phyloP scores from a whole-genome alignment of 2,113 vertebrate species.

The Macroglossus sobrinus region DNA sequence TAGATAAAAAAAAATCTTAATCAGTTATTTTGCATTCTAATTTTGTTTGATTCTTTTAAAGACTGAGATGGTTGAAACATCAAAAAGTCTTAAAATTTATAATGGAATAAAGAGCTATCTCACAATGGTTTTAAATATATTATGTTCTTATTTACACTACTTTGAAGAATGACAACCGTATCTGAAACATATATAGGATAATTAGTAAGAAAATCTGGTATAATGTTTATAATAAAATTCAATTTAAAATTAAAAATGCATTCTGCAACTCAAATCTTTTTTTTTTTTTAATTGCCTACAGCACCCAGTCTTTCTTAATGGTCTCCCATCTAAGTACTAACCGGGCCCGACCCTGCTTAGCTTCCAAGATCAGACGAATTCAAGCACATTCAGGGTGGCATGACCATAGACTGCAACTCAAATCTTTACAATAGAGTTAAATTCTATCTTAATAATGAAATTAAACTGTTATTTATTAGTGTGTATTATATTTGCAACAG shows the following conservation, averaged over 20 bases:
- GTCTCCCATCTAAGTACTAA: too few relatives aligned
- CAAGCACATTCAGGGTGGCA: too few relatives aligned
- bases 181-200: background rate
- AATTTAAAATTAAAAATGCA: background rate
- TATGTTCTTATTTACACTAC: background rate
- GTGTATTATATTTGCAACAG: background rate
- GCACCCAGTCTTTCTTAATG: too few relatives aligned
- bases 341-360: too few relatives aligned
- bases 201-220: background rate
- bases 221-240: background rate
- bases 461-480: background rate
- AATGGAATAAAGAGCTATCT: background rate
- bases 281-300: too few relatives aligned
- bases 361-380: too few relatives aligned
- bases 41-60: constrained; percentile 42
- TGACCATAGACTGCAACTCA: background rate
- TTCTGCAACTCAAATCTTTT: background rate
- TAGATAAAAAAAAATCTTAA: constrained; percentile 44
- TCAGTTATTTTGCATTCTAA: constrained; percentile 47
- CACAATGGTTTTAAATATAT: background rate
- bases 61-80: constrained; percentile 4
- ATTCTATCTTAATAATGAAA: background rate
- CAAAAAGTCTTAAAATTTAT: constrained; percentile 18
- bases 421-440: background rate
- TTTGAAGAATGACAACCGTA: background rate